phyloP scores from a whole-genome alignment of 2,797 vertebrate species.

The Artibeus jamaicensis region DNA sequence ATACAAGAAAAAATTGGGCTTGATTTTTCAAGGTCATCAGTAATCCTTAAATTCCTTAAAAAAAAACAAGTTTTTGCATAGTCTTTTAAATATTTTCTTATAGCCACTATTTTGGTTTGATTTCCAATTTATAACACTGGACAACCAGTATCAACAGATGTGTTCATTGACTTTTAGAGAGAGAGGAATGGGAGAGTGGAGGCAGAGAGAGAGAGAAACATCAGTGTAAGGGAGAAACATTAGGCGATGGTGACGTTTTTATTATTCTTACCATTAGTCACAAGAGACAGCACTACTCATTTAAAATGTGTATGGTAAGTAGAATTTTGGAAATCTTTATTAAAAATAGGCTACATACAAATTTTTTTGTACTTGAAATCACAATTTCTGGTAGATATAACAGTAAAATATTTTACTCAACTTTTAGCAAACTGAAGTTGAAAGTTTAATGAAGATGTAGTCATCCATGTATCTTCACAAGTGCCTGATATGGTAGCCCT shows the following conservation, averaged over 20 bases:
- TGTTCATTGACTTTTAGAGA: no score
- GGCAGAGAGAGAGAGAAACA: no score
- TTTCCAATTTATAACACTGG: background rate
- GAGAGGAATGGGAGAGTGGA: no score
- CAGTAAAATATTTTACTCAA: slow-evolving; percentile 59
- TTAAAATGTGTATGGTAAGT: background rate
- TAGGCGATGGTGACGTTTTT: background rate
- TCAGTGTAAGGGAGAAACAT: no score
- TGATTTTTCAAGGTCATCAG: background rate
- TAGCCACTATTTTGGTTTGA: background rate
- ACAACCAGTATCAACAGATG: background rate
- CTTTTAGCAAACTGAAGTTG: slow-evolving; percentile 65
- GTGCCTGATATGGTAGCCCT: slow-evolving; percentile 62
- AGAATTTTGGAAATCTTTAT: slow-evolving; percentile 37
- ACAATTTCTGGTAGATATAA: slow-evolving; percentile 48
- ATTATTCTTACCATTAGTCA: background rate
- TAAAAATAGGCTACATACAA: background rate
- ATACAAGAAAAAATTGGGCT: fast-evolving
- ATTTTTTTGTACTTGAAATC: background rate
- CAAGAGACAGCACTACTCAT: background rate
- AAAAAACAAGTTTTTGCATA: background rate
- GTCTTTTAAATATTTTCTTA: background rate
- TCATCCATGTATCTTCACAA: slow-evolving; percentile 65
- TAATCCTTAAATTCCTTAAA: background rate
- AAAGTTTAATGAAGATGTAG: slow-evolving; percentile 75